Evolutionary conservation across 1,140 invertebrate genomes (phyloP).

Genomic region (Prorops nasuta): DNA sequence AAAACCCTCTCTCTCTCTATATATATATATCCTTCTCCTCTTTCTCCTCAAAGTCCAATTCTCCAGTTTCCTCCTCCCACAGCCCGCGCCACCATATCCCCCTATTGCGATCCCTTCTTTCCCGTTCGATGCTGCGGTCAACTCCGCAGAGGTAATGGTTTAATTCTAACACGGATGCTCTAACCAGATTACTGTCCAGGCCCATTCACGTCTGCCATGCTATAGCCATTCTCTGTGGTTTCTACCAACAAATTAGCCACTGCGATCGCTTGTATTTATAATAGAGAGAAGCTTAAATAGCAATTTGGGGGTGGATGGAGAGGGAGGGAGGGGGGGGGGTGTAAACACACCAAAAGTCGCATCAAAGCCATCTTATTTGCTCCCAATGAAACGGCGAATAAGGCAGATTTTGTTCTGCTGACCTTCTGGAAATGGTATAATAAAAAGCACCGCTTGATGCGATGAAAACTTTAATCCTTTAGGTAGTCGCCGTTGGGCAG

Average conservation of each 20-base stretch:
- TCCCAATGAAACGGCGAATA: not conserved
- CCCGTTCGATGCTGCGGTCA: slow-evolving; percentile 7
- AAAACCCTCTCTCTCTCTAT: not conserved
- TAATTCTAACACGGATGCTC: slow-evolving; percentile 47
- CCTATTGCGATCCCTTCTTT: slow-evolving; percentile 8
- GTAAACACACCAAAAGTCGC: not conserved
- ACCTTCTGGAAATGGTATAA: not conserved
- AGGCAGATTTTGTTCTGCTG: too few relatives aligned
- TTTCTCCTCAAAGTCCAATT: too few relatives aligned
- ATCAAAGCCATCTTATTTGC: not conserved
- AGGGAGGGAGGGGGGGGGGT: too few relatives aligned
- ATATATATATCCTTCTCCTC: too few relatives aligned
- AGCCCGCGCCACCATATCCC: not conserved
- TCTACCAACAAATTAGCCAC: slow-evolving; percentile 44
- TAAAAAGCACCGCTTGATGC: not conserved
- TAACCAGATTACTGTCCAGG: slow-evolving; percentile 43
- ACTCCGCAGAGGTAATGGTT: slow-evolving; percentile 35
- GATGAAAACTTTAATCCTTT: too few relatives aligned
- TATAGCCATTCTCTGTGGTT: slow-evolving; percentile 28
- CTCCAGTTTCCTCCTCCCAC: too few relatives aligned
- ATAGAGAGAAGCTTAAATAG: too few relatives aligned
- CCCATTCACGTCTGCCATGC: slow-evolving; percentile 11
- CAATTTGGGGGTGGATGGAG: too few relatives aligned
- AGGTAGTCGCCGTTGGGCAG: too few relatives aligned
- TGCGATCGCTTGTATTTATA: slow-evolving; percentile 39